Percentiles rank a stretch among this genome's conserved stretches.
Evolutionary conservation across 2,797 vertebrate species (phyloP).

Genomic region (Falco naumanni): DNA sequence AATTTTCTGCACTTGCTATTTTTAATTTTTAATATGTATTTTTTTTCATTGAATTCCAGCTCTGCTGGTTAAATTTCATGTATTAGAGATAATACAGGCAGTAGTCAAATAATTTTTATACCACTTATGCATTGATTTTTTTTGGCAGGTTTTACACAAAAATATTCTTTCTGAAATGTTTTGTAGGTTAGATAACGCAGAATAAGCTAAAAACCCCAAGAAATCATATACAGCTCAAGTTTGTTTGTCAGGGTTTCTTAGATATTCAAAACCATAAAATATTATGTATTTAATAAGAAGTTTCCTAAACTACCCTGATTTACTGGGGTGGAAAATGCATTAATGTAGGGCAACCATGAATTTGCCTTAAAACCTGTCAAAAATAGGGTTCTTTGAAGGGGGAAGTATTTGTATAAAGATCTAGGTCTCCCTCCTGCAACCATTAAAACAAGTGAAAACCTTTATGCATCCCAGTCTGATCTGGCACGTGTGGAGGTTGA

Average conservation of each 20-base stretch:
- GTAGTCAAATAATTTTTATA: constrained; percentile 16
- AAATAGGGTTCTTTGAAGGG: neutral
- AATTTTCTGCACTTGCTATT: constrained; percentile 37
- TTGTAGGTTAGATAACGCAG: neutral
- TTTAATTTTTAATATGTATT: constrained; percentile 50
- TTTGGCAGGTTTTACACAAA: constrained; percentile 12
- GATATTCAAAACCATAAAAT: neutral
- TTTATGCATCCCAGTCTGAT: fast-evolving
- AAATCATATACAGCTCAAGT: neutral
- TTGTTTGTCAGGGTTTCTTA: neutral
- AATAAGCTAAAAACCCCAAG: neutral
- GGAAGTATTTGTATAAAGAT: neutral
- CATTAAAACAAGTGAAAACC: neutral
- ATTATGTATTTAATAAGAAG: neutral
- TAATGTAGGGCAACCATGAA: neutral
- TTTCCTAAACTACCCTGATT: neutral
- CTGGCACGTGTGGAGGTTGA: neutral
- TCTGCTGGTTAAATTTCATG: constrained; percentile 6
- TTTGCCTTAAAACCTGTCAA: neutral
- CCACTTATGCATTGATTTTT: neutral
- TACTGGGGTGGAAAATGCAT: neutral
- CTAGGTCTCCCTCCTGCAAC: neutral
- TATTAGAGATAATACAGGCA: neutral
- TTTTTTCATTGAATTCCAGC: constrained; percentile 18
- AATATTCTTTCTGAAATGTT: neutral